These are phyloP conservation scores for Perca schrenkii DNA, from an alignment of 2,113 vertebrate species.

Conservation along the genomic window DNA sequence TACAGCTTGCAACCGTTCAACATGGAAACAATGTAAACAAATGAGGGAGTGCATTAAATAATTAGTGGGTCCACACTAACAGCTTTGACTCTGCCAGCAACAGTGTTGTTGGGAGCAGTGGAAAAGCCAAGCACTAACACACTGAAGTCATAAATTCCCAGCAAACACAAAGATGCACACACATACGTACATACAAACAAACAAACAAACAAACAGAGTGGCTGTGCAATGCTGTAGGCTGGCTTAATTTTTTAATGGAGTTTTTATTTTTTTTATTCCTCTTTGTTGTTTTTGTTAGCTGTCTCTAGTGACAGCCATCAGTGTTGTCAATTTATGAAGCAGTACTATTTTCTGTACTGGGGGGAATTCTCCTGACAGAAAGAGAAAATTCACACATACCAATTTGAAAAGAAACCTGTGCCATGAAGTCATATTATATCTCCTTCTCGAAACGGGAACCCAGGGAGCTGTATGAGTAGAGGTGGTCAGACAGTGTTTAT, in stretches of 20 bases:
- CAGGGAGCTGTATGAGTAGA: slow-evolving; percentile 40
- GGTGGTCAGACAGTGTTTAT: slow-evolving; percentile 61
- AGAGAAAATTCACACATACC: slow-evolving; percentile 16
- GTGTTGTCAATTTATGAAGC: slow-evolving; percentile 60
- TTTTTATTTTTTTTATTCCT: slow-evolving; percentile 10
- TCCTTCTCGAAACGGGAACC: slow-evolving; percentile 43
- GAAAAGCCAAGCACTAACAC: slow-evolving; percentile 46
- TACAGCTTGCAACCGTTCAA: slow-evolving; percentile 44
- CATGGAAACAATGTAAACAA: slow-evolving; percentile 67
- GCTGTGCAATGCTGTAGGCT: slow-evolving; percentile 20
- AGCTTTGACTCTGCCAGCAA: slow-evolving; percentile 63
- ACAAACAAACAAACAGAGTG: slow-evolving; percentile 41
- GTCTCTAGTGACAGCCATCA: slow-evolving; percentile 50
- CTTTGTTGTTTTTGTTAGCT: slow-evolving; percentile 44
- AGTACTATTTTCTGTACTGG: slow-evolving; percentile 29
- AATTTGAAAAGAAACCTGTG: slow-evolving; percentile 35
- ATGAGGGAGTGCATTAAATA: slow-evolving; percentile 77
- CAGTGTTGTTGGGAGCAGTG: slow-evolving; percentile 49
- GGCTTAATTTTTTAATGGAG: slow-evolving; percentile 64
- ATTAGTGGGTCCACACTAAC: slow-evolving; percentile 75
- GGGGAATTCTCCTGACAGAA: slow-evolving; percentile 45
- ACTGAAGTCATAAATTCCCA: slow-evolving; percentile 60
- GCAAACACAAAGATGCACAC: slow-evolving; percentile 24
- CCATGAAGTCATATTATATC: slow-evolving; percentile 45
- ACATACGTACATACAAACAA: slow-evolving; percentile 36